Evolutionary conservation across 2,113 vertebrate species (phyloP).

Genomic region (Catharus minimus): DNA sequence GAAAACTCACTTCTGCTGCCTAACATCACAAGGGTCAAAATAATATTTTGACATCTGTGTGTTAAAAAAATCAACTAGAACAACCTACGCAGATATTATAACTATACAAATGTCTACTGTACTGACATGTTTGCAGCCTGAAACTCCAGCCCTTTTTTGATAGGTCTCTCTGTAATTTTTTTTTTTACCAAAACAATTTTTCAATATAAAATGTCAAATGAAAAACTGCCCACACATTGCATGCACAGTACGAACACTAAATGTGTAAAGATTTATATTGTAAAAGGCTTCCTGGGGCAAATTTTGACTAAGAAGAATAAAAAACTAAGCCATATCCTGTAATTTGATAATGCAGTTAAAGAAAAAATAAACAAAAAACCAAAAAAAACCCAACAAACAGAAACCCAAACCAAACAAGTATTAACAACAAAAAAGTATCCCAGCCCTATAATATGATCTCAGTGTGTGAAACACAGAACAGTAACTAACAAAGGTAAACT

Average conservation of each 20-base stretch:
- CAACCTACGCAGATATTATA: not conserved
- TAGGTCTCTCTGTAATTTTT: not conserved
- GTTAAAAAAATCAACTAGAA: not conserved
- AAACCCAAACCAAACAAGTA: not conserved
- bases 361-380: no score
- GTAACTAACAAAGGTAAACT: not conserved
- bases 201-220: not conserved
- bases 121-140: not conserved
- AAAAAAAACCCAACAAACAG: not conserved
- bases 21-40: not conserved
- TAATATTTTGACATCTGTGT: not conserved
- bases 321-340: not conserved
- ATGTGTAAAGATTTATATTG: rapidly evolving
- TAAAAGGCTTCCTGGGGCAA: not conserved
- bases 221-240: not conserved
- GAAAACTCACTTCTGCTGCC: not conserved
- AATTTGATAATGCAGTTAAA: not conserved
- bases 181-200: not conserved
- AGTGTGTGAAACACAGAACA: not conserved
- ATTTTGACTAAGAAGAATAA: not conserved
- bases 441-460: not conserved
- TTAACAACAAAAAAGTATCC: not conserved
- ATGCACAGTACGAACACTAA: not conserved
- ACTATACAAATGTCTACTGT: not conserved
- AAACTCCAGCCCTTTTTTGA: not conserved